Evolutionary conservation across 1,140 invertebrate species (phyloP), one percentile per base, ranked within the genome.

Genomic region (Drosophila asahinai): DNA sequence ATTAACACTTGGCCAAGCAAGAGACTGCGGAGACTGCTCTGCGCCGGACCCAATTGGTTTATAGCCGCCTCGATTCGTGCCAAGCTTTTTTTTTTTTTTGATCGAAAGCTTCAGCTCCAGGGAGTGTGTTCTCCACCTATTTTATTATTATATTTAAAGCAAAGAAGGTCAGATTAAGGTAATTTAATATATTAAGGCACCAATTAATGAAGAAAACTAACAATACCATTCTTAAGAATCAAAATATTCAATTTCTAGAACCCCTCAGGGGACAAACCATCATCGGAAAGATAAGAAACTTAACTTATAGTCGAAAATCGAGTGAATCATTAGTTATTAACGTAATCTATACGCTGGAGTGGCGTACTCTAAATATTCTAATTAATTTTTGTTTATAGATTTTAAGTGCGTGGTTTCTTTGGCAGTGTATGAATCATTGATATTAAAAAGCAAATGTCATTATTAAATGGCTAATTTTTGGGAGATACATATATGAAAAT

Each of bases 1-100:
- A 86, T 86, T 86, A 86, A 77, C 81, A 83, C 81, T 77, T 80
- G 80, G 57, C 61, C 66, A 71, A 33, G 14, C 55, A 52, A 19
- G 19, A 1, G 19, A 19, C 4, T 9, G 14, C n/a, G 17, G n/a
- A 36, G 58, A 75, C 55, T 64, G 77, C 65, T 58, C 40, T 61
- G 47, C 22, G 61, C 75, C 65, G 71, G 83, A 76, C 68, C 62
- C 70, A 67, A 58, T 79, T 75, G 70, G 83, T 76, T 86, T 63
- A 8, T 49, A 67, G 65, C 83, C 43, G 83, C 49, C 68, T 38
- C 36, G 2, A 36, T 36, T 36, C n/a, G 11, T 12, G 51, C 11
- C 27, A 54, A 36, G 17, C 49, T 33, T n/a, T n/a, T n/a, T n/a
- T n/a, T n/a, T n/a, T n/a, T n/a, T n/a, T n/a, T n/a, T n/a, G n/a